Base-by-base conservation (phyloP, 2,113 vertebrate genomes). In the Entomyzon cyanotis region DNA sequence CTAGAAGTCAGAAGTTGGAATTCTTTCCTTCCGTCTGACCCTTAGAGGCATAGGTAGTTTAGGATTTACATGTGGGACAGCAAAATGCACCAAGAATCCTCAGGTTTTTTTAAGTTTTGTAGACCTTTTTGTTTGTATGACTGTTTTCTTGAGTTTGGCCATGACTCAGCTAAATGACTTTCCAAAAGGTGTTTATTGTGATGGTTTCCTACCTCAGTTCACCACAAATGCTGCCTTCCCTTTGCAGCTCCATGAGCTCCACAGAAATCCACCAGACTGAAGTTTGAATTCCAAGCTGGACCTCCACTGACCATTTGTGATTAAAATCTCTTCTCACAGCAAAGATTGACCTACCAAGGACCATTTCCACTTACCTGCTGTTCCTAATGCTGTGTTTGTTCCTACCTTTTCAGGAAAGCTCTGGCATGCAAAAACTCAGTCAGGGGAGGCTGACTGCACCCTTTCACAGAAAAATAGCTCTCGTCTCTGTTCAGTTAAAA, bases 111-210 rank as follows among this genome's bases (percentile, higher is more conserved):
- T 0, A 16, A 52, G 41, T 64, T 75, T 71, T 71, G 6, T 37
- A 31, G 33, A 50, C 11, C 1, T 2, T 30, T 58, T 74, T 47
- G 8, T 37, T 42, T 0, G 0, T 18, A 4, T 15, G 27, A 30
- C 41, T 46, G 1, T 20, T 63, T 86, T 42, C 68, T 67, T 90
- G 30, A 20, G 27, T 86, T 94, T 70, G 63, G 10, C 63, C 13
- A 2, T 19, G 41, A 49, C 31, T 60, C 62, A 60, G 17, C 53
- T 53, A 53, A 76, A 25, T n/a, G 14, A 7, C 67, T 89, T 63
- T 12, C 31, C 41, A 59, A 87, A 11, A n/a, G 11, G 17, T 35
- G 17, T 76, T 89, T 68, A 15, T 44, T 22, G 10, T 41, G 19
- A 67, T 58, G 81, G 18, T 67, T 86, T 74, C 30, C 59, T 39